These are phyloP conservation scores for Perca flavescens DNA, from an alignment of 2,113 vertebrate genomes.

Conservation along the genomic window DNA sequence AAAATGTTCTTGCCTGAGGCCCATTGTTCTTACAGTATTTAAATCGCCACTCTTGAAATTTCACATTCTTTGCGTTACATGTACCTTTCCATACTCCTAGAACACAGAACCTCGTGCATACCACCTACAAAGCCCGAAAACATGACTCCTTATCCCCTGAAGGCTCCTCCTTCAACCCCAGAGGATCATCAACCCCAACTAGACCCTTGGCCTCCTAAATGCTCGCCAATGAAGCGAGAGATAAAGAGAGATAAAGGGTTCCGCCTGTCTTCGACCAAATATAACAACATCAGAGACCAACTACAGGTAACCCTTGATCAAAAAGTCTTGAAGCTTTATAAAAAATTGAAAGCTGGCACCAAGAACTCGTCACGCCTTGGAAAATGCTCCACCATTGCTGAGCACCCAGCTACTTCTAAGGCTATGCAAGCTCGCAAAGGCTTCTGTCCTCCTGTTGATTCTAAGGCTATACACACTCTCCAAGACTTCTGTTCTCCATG, in stretches of 20 bases:
- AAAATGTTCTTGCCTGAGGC: neutral
- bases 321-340: slow-evolving; percentile 6
- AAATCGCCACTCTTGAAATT: neutral
- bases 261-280: neutral
- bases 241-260: neutral
- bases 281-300: neutral
- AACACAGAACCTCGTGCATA: neutral
- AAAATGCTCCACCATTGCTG: neutral
- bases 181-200: neutral
- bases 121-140: neutral
- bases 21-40: neutral
- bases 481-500: slow-evolving; percentile 17
- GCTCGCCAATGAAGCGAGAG: neutral
- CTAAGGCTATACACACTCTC: too few species aligned
- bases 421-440: too few species aligned
- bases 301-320: neutral
- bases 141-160: neutral
- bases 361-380: neutral
- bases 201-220: neutral
- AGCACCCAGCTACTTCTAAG: neutral
- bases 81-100: neutral
- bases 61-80: neutral
- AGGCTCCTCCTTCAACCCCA: neutral
- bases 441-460: too few species aligned
- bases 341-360: neutral